Percentiles rank a stretch among this genome's conserved stretches.
Evolutionary conservation across 2,797 vertebrate genomes (phyloP).

Genomic region (Malurus splendens): DNA sequence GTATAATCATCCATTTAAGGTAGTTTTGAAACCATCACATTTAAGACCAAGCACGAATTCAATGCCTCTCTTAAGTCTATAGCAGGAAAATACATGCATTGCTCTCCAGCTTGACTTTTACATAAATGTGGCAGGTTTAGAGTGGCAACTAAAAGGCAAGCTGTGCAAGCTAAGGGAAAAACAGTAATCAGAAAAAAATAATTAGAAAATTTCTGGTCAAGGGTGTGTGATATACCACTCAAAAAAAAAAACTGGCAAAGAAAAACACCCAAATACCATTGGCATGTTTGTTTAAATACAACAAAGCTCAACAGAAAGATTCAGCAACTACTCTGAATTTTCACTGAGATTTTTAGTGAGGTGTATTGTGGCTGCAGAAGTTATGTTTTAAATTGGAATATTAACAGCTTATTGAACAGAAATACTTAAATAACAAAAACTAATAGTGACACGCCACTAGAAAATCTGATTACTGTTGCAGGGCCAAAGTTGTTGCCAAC

Average conservation of each 20-base stretch:
- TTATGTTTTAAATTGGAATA: background rate
- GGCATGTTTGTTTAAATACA: background rate
- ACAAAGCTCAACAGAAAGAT: background rate
- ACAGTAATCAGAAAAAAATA: background rate
- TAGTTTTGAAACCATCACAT: background rate
- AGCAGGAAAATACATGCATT: background rate
- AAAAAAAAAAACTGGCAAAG: background rate
- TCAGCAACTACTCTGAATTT: background rate
- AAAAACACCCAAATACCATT: background rate
- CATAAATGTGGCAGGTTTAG: background rate
- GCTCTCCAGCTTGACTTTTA: background rate
- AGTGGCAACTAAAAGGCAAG: background rate
- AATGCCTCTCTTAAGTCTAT: background rate
- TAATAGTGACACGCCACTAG: background rate
- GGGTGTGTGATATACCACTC: accelerated
- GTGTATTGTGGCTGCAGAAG: background rate
- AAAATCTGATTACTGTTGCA: background rate
- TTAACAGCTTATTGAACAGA: background rate
- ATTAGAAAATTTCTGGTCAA: background rate
- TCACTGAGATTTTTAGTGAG: background rate
- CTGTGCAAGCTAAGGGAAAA: background rate
- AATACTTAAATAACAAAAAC: background rate
- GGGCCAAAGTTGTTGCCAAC: background rate
- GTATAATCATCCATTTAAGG: background rate
- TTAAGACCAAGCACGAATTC: background rate